These are phyloP conservation scores for Peribatodes rhomboidaria DNA, from an alignment of 2,888 invertebrate species.

Conservation along the genomic window DNA sequence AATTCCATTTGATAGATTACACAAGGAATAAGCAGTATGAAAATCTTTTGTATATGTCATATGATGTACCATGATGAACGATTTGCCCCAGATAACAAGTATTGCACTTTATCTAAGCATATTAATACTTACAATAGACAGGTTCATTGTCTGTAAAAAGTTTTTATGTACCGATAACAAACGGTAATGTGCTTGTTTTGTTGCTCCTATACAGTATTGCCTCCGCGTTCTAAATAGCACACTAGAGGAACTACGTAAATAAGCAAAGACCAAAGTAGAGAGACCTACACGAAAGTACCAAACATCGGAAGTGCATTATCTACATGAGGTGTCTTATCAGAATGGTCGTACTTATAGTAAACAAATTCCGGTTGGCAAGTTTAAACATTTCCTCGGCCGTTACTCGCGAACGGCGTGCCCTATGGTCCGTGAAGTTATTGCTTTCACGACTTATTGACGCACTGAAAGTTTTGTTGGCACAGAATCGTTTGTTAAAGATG, in stretches of 20 bases:
- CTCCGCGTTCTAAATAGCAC: conserved; percentile 47
- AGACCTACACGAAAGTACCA: conserved; percentile 39
- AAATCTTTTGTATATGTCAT: no score
- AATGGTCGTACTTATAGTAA: conserved; percentile 57
- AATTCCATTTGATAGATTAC: no score
- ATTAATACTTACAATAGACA: neutral
- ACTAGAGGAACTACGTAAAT: conserved; percentile 49
- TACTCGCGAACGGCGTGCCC: conserved; percentile 62
- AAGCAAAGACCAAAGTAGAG: conserved; percentile 46
- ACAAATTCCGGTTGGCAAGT: conserved; percentile 69
- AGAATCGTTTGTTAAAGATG: conserved; percentile 50
- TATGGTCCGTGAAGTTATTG: conserved; percentile 73
- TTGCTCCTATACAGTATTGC: conserved; percentile 52
- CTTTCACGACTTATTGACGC: conserved; percentile 70
- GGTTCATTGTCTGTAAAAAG: neutral
- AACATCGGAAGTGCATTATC: conserved; percentile 30
- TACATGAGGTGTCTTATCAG: conserved; percentile 49
- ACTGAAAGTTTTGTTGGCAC: conserved; percentile 57
- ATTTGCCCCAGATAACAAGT: no score
- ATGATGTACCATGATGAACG: no score
- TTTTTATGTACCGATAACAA: conserved; percentile 40
- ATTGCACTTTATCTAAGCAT: no score
- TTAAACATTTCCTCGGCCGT: conserved; percentile 68
- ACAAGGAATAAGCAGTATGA: no score
- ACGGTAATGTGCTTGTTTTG: conserved; percentile 61